These are phyloP conservation scores for Scaptomyza montana DNA, from an alignment of 1,140 invertebrate genomes.

Conservation along the genomic window DNA sequence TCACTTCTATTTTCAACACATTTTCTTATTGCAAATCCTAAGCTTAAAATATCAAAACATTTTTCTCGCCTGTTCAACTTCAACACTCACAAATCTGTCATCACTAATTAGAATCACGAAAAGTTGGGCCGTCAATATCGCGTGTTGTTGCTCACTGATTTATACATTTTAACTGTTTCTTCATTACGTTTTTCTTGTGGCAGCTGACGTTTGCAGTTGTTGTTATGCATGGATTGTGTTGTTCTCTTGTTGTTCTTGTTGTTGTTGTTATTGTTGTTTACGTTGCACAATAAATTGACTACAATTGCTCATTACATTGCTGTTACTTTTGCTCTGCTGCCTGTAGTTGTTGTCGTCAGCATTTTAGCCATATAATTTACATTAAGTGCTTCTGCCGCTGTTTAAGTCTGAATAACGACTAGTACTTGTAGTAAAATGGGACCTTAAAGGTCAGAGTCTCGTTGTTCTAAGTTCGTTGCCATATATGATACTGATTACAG, in stretches of 20 bases:
- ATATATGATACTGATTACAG: conserved; percentile 16
- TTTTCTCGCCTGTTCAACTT: background rate
- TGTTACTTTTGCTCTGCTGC: conserved; percentile 17
- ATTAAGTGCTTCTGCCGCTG: conserved; percentile 26
- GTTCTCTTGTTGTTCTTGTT: conserved; percentile 10
- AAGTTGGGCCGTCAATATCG: conserved; percentile 23
- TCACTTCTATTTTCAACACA: no score
- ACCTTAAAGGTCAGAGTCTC: conserved; percentile 22
- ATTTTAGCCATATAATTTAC: conserved; percentile 42
- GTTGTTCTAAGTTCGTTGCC: background rate
- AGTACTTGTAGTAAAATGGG: background rate
- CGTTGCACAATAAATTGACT: conserved; percentile 37
- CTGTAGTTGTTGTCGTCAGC: conserved; percentile 3
- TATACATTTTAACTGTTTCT: conserved; percentile 46
- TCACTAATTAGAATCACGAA: conserved; percentile 23
- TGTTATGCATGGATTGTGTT: conserved; percentile 35
- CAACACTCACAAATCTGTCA: conserved; percentile 5
- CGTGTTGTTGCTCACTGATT: conserved; percentile 51
- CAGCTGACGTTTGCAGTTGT: conserved; percentile 36
- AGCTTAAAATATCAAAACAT: no score
- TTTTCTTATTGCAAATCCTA: no score
- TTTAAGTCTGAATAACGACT: conserved; percentile 3
- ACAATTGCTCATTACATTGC: conserved; percentile 37
- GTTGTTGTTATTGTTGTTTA: conserved; percentile 9
- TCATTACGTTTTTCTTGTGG: conserved; percentile 42